These are phyloP conservation scores for Volucella inanis DNA, from an alignment of 2,888 invertebrate species.

Conservation along the genomic window DNA sequence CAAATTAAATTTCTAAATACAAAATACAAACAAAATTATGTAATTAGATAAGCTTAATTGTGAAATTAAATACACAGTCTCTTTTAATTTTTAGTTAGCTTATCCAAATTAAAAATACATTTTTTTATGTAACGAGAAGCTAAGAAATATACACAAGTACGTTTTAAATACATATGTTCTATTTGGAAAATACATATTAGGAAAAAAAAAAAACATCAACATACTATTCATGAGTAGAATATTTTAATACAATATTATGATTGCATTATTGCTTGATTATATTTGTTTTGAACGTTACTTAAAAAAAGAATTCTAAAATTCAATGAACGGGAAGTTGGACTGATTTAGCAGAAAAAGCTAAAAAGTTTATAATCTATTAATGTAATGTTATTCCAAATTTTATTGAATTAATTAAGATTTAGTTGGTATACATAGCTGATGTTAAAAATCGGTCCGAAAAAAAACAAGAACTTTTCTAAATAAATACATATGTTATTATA, in stretches of 20 bases:
- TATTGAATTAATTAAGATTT: too few species aligned
- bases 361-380: too few species aligned
- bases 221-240: background rate
- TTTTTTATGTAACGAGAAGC: slow-evolving; percentile 55
- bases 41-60: slow-evolving; percentile 56
- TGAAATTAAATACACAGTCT: slow-evolving; percentile 19
- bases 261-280: background rate
- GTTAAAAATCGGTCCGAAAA: too few species aligned
- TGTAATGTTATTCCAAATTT: too few species aligned
- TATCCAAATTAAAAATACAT: slow-evolving; percentile 40
- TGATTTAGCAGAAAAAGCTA: too few species aligned
- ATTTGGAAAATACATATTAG: slow-evolving; percentile 2
- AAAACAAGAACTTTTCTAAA: too few species aligned
- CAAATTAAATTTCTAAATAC: slow-evolving; percentile 14
- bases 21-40: slow-evolving; percentile 19
- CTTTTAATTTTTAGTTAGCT: slow-evolving; percentile 63
- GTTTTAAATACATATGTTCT: slow-evolving; percentile 21
- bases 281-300: background rate
- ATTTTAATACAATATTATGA: background rate
- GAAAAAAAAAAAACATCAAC: background rate
- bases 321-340: too few species aligned
- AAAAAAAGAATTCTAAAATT: background rate
- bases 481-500: too few species aligned
- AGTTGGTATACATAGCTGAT: too few species aligned
- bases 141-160: slow-evolving; percentile 33